Base-by-base conservation (phyloP, 1,140 invertebrate genomes). In the Pseudomyrmex gracilis region DNA sequence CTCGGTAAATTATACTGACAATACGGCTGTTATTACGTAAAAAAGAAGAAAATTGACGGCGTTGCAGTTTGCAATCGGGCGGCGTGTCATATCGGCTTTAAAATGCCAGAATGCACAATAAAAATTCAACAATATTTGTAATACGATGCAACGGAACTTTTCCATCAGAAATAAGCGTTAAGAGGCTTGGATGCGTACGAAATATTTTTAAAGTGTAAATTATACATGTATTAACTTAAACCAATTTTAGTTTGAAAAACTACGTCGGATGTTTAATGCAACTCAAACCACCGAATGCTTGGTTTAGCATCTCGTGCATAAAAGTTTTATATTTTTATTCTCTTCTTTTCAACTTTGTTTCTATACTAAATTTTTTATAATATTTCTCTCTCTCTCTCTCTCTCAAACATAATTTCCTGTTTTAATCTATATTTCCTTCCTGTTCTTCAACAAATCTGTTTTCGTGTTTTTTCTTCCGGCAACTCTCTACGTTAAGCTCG, bases 1-100 rank as follows among this genome's bases (percentile, higher is more conserved):
- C 53, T 71, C 76, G 66, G 53, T 71, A 80, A 66, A 71, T 71
- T 80, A 47, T 58, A 55, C 76, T 80, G 66, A 80, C 43, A 8
- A 8, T 71, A 49, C 43, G 71, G n/a, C 43, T 68, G 13, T 43
- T 77, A 53, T 70, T 57, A 70, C 9, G 74, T 71, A 57, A 70
- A 20, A 49, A 58, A 15, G 43, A 12, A 68, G 20, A 7, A 70
- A 80, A 80, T 80, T 13, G 22, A 15, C 5, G 15, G 15, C 34
- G 34, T 53, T 67, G 10, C 20, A 20, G 34, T 8, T n/a, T 34
- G 13, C 24, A 68, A 24, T 43, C 12, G 20, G 34, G 9, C 10
- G 7, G 7, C 20, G 20, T 8, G 10, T 22, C 45, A 55, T 20
- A 66, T 68, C 17, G 20, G 3, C n/a, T 58, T 57, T 45, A 47